A percentile compares a stretch with the other conserved stretches of the same genome.
These are phyloP conservation scores for Erythrocercus mccallii DNA, from an alignment of 2,113 vertebrate species.

Conservation along the genomic window DNA sequence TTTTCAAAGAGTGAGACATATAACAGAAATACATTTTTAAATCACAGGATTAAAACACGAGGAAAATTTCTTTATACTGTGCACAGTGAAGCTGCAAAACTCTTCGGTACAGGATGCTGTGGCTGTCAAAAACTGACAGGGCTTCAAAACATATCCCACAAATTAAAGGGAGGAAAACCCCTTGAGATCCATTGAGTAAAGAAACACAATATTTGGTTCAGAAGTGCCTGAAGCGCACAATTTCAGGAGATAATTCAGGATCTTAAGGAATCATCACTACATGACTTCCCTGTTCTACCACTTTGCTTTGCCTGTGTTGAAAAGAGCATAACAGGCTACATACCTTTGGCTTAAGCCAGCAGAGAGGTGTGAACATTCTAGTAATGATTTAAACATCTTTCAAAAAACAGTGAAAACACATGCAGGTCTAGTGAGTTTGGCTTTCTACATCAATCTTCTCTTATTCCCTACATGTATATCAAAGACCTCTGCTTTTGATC, in stretches of 20 bases:
- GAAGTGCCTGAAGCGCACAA: not conserved
- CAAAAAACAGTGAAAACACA: not conserved
- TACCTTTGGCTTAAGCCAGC: not conserved
- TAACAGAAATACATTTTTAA: not conserved
- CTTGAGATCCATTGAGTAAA: not conserved
- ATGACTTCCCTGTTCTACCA: not conserved
- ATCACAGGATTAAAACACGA: not conserved
- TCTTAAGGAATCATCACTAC: not conserved
- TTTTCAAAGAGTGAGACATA: not conserved
- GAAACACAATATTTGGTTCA: not conserved
- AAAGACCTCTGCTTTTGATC: not conserved
- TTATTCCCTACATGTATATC: not conserved
- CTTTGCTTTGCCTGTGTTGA: not conserved
- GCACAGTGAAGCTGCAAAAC: not conserved
- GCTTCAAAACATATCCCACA: not conserved
- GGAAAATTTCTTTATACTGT: not conserved
- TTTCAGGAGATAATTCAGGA: not conserved
- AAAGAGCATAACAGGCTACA: not conserved
- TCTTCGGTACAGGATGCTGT: rapidly evolving
- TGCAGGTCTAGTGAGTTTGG: not conserved
- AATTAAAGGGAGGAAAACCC: not conserved
- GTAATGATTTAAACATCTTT: not conserved
- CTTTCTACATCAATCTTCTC: not conserved
- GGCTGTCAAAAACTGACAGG: not conserved
- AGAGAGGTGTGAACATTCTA: not conserved